Conservation (phyloP, 2,113 vertebrate genomes). For the Psophia crepitans region DNA sequence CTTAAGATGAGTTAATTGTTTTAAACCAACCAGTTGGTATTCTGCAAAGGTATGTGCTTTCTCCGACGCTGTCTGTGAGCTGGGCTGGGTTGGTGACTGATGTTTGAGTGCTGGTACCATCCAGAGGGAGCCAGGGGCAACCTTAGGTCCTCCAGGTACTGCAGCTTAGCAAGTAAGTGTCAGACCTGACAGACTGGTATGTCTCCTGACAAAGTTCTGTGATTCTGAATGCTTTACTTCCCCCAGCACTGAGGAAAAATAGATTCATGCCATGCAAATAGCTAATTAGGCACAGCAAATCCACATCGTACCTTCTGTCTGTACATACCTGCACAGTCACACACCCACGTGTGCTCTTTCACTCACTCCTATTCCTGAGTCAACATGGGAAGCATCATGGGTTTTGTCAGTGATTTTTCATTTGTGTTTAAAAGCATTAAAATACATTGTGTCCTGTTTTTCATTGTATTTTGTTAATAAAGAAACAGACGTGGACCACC, state of each 20-base stretch:
- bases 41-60: neutral
- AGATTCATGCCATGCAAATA: rapidly evolving
- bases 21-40: neutral
- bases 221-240: neutral
- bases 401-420: neutral
- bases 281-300: neutral
- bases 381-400: neutral
- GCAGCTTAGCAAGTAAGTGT: neutral
- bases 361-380: neutral
- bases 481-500: neutral
- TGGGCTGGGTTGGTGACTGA: neutral
- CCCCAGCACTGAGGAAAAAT: neutral
- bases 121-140: neutral
- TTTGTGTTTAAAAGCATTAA: neutral
- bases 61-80: neutral
- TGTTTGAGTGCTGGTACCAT: neutral
- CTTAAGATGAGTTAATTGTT: neutral
- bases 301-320: neutral
- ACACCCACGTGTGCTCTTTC: rapidly evolving
- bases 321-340: rapidly evolving
- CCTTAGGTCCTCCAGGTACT: neutral
- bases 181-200: neutral
- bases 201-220: neutral
- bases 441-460: neutral
- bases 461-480: neutral